Evolutionary conservation across 2,797 vertebrate species (phyloP).

Genomic region (Octomys mimax): DNA sequence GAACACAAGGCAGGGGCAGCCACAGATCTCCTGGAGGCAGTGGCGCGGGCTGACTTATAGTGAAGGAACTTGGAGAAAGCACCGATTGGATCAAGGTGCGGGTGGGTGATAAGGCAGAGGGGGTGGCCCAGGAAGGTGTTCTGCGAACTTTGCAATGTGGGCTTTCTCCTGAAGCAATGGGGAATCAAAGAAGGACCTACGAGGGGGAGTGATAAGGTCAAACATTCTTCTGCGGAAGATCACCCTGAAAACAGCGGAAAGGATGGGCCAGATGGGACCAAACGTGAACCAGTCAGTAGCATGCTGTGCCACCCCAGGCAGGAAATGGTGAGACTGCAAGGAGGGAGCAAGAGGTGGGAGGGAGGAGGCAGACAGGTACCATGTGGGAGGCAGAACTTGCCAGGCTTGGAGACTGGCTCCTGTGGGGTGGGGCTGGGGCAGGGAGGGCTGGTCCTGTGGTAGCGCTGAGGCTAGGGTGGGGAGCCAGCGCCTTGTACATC

Average conservation of each 20-base stretch:
- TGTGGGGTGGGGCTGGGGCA: not conserved
- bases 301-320: not conserved
- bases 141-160: not conserved
- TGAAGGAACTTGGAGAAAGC: not conserved
- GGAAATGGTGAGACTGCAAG: not conserved
- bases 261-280: not conserved
- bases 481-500: not conserved
- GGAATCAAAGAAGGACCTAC: not conserved
- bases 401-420: not conserved
- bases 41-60: not conserved
- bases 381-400: not conserved
- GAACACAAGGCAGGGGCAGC: not conserved
- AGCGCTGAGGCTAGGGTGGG: not conserved
- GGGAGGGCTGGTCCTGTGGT: not conserved
- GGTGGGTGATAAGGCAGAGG: not conserved
- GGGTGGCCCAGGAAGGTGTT: not conserved
- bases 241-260: not conserved
- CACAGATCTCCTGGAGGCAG: not conserved
- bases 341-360: no score
- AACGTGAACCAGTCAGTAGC: not conserved
- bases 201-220: not conserved
- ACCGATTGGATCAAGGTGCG: not conserved
- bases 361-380: fast-evolving
- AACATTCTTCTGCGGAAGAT: not conserved
- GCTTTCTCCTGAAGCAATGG: not conserved